Percentiles rank a stretch among this genome's conserved stretches.
These are phyloP conservation scores for Cassiopea andromeda DNA, from an alignment of 30 jellyfish, hydroid and myxozoan species.

Conservation along the genomic window DNA sequence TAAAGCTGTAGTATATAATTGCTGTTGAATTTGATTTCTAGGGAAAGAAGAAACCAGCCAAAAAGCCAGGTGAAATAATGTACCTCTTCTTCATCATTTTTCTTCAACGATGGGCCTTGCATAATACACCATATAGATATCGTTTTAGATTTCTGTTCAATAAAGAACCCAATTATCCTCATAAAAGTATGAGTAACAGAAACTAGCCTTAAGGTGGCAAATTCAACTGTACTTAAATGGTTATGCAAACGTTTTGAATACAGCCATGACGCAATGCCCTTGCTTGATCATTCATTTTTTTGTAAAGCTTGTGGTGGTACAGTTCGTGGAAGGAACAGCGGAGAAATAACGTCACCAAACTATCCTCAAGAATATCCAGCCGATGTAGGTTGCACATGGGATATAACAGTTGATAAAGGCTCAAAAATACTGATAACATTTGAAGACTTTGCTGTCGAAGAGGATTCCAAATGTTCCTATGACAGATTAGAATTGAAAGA, in stretches of 20 bases:
- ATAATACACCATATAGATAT: no score
- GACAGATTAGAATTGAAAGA: conserved; percentile 57
- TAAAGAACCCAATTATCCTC: no score
- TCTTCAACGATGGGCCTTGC: no score
- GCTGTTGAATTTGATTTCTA: neutral
- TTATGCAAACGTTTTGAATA: no score
- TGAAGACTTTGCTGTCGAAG: conserved; percentile 69
- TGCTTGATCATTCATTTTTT: neutral
- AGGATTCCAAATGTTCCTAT: conserved; percentile 55
- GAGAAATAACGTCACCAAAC: conserved; percentile 74
- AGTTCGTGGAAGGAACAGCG: conserved; percentile 13
- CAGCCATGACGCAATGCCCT: no score
- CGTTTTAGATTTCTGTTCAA: no score
- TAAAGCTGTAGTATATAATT: no score
- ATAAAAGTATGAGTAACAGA: no score
- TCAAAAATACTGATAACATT: conserved; percentile 56
- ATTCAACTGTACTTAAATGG: no score
- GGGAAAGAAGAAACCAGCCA: conserved; percentile 40
- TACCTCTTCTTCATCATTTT: neutral
- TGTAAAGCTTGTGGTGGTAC: conserved; percentile 68
- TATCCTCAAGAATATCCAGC: conserved; percentile 75
- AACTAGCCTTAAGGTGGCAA: no score
- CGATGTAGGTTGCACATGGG: conserved; percentile 67
- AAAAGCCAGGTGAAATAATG: neutral
- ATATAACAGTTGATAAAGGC: conserved; percentile 59